A percentile compares a stretch with the other conserved stretches of the same genome.
These are phyloP conservation scores for Aspidiotus rigidus DNA, from an alignment of 2,888 invertebrate genomes.

Conservation along the genomic window DNA sequence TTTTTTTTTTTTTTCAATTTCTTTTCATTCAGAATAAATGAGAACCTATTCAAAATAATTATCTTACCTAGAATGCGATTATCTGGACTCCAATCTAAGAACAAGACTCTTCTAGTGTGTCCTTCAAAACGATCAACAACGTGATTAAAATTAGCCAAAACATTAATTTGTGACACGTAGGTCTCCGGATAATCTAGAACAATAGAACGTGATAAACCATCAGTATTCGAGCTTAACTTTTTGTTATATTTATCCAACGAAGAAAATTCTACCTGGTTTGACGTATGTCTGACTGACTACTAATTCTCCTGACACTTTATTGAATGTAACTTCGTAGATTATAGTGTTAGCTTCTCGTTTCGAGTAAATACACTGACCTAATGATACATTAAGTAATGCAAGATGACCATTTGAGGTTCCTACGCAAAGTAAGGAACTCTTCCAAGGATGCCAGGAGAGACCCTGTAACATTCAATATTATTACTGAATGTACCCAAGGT, in stretches of 20 bases:
- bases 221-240: not conserved
- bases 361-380: slow-evolving; percentile 5
- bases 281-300: slow-evolving; percentile 25
- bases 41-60: not conserved
- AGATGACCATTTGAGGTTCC: slow-evolving; percentile 24
- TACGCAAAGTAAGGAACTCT: slow-evolving; percentile 23
- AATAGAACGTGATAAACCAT: not conserved
- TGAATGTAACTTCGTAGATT: slow-evolving; percentile 27
- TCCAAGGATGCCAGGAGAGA: slow-evolving; percentile 35
- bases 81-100: slow-evolving; percentile 35
- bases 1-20: not conserved
- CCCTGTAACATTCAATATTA: slow-evolving; percentile 11
- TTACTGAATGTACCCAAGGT: too few relatives aligned
- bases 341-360: not conserved
- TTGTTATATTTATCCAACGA: not conserved
- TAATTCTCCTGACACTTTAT: slow-evolving; percentile 30
- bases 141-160: slow-evolving; percentile 30
- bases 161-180: slow-evolving; percentile 21
- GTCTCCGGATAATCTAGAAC: not conserved
- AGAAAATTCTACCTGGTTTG: not conserved
- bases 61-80: slow-evolving; percentile 32
- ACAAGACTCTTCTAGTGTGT: slow-evolving; percentile 33
- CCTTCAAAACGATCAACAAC: slow-evolving; percentile 34
- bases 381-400: slow-evolving; percentile 20
- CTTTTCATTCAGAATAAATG: not conserved